Evolutionary conservation across 2,888 invertebrate genomes (phyloP).

Genomic region (Thelaira solivaga): DNA sequence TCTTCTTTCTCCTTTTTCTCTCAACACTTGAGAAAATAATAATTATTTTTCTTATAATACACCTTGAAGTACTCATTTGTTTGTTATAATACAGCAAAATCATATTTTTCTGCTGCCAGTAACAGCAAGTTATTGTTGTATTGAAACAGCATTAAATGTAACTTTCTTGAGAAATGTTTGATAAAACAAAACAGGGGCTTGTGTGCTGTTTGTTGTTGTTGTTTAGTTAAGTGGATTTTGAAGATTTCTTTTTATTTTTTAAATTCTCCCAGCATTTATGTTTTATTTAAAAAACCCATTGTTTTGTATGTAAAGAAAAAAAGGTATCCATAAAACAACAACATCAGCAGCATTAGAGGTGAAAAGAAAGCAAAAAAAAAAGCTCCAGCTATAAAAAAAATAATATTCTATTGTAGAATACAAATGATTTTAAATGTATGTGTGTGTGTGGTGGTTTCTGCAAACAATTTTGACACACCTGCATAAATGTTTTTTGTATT

Average conservation of each 20-base stretch:
- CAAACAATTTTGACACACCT: background rate
- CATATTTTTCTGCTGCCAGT: background rate
- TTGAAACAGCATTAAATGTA: slow-evolving; percentile 4
- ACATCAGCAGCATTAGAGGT: background rate
- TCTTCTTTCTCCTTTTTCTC: too few relatives aligned
- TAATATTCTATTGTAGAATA: background rate
- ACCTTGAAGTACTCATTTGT: background rate
- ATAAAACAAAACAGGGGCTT: slow-evolving; percentile 17
- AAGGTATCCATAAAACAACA: slow-evolving; percentile 10
- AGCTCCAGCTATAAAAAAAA: background rate
- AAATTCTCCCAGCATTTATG: background rate
- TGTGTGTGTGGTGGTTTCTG: background rate
- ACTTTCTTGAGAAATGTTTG: slow-evolving; percentile 21
- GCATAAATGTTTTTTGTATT: slow-evolving; percentile 6
- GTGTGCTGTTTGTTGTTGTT: background rate
- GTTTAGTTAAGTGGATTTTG: slow-evolving; percentile 40
- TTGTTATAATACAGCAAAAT: background rate
- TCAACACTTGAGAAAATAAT: too few relatives aligned
- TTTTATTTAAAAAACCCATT: background rate
- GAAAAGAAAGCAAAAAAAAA: background rate
- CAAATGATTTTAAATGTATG: background rate
- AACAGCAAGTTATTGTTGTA: background rate
- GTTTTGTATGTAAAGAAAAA: background rate
- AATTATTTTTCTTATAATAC: too few relatives aligned
- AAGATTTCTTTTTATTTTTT: slow-evolving; percentile 12